Evolutionary conservation across 2,888 invertebrate species (phyloP).

Genomic region (Palloptera scutellata): DNA sequence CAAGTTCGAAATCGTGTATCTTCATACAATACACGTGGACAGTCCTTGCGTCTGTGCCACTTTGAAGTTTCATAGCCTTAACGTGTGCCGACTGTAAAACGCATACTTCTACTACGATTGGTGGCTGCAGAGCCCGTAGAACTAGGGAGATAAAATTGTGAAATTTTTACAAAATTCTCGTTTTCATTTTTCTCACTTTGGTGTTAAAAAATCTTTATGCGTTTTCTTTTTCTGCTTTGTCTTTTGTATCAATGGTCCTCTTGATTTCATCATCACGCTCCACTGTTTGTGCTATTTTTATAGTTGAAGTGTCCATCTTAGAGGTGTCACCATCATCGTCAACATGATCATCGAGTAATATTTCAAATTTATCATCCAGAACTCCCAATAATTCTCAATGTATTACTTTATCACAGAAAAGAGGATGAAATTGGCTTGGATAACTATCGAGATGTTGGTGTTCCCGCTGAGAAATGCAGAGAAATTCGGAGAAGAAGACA

Average conservation of each 20-base stretch:
- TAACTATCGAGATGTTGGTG: slow-evolving; percentile 76
- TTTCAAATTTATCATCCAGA: slow-evolving; percentile 20
- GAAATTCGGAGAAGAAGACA: slow-evolving; percentile 74
- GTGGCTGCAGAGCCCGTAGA: too few relatives aligned
- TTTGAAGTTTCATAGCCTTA: slow-evolving; percentile 33
- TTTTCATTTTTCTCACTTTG: slow-evolving; percentile 19
- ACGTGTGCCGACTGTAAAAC: slow-evolving; percentile 46
- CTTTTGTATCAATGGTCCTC: slow-evolving; percentile 26
- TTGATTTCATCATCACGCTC: slow-evolving; percentile 30
- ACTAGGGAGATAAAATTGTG: not conserved
- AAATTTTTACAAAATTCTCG: not conserved
- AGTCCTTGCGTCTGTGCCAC: slow-evolving; percentile 46
- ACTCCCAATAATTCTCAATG: slow-evolving; percentile 12
- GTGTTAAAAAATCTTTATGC: slow-evolving; percentile 23
- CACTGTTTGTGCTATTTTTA: not conserved
- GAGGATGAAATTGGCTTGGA: slow-evolving; percentile 89
- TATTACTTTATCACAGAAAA: slow-evolving; percentile 67
- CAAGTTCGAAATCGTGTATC: too few relatives aligned
- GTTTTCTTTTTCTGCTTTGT: slow-evolving; percentile 29
- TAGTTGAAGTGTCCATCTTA: too few relatives aligned
- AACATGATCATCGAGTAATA: not conserved
- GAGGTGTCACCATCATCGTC: not conserved
- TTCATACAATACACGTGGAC: too few relatives aligned
- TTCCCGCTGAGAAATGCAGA: slow-evolving; percentile 78
- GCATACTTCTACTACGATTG: slow-evolving; percentile 4